Evolutionary conservation across 2,797 vertebrate genomes (phyloP).

Genomic region (Dendrocincla tyrannina): DNA sequence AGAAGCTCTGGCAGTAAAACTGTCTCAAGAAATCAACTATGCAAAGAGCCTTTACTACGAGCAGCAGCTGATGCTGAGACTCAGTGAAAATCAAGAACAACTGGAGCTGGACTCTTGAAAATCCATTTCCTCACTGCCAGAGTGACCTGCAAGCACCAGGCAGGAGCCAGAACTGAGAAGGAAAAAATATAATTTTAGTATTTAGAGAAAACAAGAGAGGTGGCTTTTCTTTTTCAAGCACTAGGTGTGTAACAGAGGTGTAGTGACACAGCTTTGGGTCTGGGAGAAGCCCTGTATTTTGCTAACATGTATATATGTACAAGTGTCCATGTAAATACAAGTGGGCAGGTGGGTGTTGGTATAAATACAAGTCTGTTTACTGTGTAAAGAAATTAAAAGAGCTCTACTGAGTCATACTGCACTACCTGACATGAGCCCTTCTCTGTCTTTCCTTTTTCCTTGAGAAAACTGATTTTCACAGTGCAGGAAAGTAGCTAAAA

Average conservation of each 20-base stretch:
- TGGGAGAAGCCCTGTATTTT: constrained; percentile 79
- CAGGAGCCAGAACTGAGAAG: not conserved
- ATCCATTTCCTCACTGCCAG: not conserved
- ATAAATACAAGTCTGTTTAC: constrained; percentile 68
- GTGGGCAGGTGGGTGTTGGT: constrained; percentile 19
- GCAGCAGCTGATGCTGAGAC: constrained; percentile 95
- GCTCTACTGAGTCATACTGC: constrained; percentile 57
- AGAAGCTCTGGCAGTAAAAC: constrained; percentile 90
- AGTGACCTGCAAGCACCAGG: not conserved
- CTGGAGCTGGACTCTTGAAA: constrained; percentile 88
- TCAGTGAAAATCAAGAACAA: constrained; percentile 86
- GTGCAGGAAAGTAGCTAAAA: not conserved
- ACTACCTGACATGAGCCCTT: constrained; percentile 54
- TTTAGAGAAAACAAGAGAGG: constrained; percentile 23
- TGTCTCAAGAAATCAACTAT: constrained; percentile 98
- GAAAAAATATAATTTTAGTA: not conserved
- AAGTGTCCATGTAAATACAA: constrained; percentile 77
- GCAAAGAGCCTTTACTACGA: constrained; percentile 99
- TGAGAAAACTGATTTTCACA: not conserved
- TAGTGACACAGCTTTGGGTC: constrained; percentile 45
- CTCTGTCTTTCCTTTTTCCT: not conserved
- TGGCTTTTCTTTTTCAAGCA: constrained; percentile 43
- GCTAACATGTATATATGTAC: constrained; percentile 83
- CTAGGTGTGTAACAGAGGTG: constrained; percentile 43
- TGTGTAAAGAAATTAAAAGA: constrained; percentile 71